Evolutionary conservation across 2,113 vertebrate species (phyloP), one percentile per base, ranked within the genome.

Genomic region (Hydrolagus affinis): DNA sequence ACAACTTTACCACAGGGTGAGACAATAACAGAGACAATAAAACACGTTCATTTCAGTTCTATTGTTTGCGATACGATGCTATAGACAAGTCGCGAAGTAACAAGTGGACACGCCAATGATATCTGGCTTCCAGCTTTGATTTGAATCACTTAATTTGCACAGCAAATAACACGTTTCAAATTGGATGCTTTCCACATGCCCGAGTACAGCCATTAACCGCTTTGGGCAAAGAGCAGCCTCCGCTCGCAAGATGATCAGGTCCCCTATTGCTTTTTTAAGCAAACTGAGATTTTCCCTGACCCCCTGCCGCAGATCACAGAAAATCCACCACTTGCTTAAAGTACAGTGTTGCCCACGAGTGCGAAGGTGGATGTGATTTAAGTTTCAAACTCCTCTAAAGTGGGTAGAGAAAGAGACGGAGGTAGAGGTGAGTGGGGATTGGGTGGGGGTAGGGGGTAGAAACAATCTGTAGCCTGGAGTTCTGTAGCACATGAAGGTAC

Each of bases 71-170:
- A 25, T 75, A 56, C 10, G 32, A 56, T 56, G 56, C 21, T 75
- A 10, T 19, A 56, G 73, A 19, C 17, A 74, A 44, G 28, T 44
- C 44, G 14, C 19, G 21, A 17, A n/a, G 44, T 25, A 80, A 30
- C 15, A 44, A 44, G 44, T 44, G 44, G 44, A 44, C 44, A 15
- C 14, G 10, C 23, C 77, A 64, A 7, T 64, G 14, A 64, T 66
- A 30, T 30, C 60, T 80, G 23, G 23, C 60, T 80, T 21, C 3
- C 62, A 80, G 77, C 60, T 17, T 80, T 78, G 19, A 0, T 72
- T 62, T 62, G 23, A 57, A 80, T 80, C 77, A 80, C 64, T 64
- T 64, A 80, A 80, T 66, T 14, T 80, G n/a, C 59, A 10, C 25
- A 25, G 57, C 25, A 11, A 83, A 66, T 44, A 83, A 83, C 59